phyloP scores from a whole-genome alignment of 37 sponge, comb jelly and placozoan species.

The Spongia lamella region DNA sequence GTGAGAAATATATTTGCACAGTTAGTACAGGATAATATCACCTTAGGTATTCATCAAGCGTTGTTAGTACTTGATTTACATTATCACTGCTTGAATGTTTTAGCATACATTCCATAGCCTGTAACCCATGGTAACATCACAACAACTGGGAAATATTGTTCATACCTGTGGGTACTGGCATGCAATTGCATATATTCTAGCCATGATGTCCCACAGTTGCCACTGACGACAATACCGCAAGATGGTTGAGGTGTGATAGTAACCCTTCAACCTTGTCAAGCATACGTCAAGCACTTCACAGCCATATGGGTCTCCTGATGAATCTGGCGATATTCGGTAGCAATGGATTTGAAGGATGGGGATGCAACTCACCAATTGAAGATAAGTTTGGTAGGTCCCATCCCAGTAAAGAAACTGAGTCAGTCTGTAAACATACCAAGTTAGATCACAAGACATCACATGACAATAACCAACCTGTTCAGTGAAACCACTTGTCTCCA shows the following conservation, averaged over 20 bases:
- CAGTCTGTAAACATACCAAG: slow-evolving; percentile 25
- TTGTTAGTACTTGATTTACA: too few species aligned
- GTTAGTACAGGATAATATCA: too few species aligned
- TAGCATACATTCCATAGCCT: too few species aligned
- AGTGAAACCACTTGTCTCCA: background rate
- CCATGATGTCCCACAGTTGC: slow-evolving; percentile 63
- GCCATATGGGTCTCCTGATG: slow-evolving; percentile 24
- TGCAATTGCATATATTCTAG: slow-evolving; percentile 25
- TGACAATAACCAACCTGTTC: background rate
- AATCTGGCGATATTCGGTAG: slow-evolving; percentile 6
- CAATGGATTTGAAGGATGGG: background rate
- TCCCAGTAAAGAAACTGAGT: slow-evolving; percentile 27
- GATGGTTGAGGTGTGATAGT: slow-evolving; percentile 42
- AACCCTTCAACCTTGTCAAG: slow-evolving; percentile 44
- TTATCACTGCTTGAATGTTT: too few species aligned
- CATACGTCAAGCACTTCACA: slow-evolving; percentile 42
- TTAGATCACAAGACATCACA: background rate
- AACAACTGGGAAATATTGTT: too few species aligned
- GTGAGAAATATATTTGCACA: too few species aligned
- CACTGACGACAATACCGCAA: slow-evolving; percentile 49
- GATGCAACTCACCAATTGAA: slow-evolving; percentile 42
- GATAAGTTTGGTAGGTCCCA: slow-evolving; percentile 71
- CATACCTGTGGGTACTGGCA: slow-evolving; percentile 70
- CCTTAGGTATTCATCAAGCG: too few species aligned
- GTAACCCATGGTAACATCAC: too few species aligned